A percentile compares a stretch with the other conserved stretches of the same genome.
These are phyloP conservation scores for Hypsibius dujardini DNA, from an alignment of 1,140 invertebrate species.

Conservation along the genomic window DNA sequence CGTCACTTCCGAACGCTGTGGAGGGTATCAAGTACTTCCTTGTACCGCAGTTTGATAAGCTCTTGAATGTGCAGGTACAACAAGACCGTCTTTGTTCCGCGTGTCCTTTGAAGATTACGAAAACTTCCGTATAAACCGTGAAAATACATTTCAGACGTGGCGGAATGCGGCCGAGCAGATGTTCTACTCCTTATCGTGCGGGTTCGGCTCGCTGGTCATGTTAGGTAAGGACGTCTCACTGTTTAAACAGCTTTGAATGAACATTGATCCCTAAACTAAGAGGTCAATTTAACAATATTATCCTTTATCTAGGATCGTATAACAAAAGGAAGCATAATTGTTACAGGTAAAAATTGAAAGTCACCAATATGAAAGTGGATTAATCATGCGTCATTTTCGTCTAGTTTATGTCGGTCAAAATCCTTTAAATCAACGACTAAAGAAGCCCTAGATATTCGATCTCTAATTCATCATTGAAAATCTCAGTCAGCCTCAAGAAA, in stretches of 20 bases:
- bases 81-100: not conserved
- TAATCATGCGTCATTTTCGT: not conserved
- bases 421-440: too few species aligned
- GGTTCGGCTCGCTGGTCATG: conserved; percentile 38
- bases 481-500: too few species aligned
- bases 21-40: conserved; percentile 37
- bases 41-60: conserved; percentile 30
- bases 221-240: too few species aligned
- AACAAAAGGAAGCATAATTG: conserved; percentile 17
- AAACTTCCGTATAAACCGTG: conserved; percentile 18
- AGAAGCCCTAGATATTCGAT: too few species aligned
- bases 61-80: conserved; percentile 33
- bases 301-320: conserved; percentile 19
- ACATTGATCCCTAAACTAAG: conserved; percentile 33
- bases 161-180: conserved; percentile 35
- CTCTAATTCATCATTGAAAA: too few species aligned
- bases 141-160: conserved; percentile 31
- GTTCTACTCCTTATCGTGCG: conserved; percentile 37
- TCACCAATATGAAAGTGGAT: not conserved
- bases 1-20: conserved; percentile 36
- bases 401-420: not conserved
- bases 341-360: conserved; percentile 5
- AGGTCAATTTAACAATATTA: conserved; percentile 32
- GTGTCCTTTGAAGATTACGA: conserved; percentile 8
- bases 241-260: too few species aligned